These are phyloP conservation scores for Cheilosia soror DNA, from an alignment of 2,888 invertebrate genomes.

Conservation along the genomic window DNA sequence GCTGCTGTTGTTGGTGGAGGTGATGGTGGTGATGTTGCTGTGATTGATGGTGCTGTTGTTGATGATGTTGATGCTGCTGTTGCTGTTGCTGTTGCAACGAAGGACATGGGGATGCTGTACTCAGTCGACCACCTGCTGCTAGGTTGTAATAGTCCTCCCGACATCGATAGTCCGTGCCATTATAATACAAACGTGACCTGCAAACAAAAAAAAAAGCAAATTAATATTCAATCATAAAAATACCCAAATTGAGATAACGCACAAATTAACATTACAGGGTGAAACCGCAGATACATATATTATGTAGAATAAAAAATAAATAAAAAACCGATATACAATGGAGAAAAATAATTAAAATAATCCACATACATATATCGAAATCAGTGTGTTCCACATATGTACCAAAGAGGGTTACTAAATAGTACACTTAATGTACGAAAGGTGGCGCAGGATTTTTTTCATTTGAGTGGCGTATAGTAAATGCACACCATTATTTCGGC, in stretches of 20 bases:
- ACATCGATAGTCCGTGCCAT: constrained; percentile 81
- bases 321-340: neutral
- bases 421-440: too few relatives aligned
- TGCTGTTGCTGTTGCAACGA: constrained; percentile 76
- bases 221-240: neutral
- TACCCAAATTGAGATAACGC: neutral
- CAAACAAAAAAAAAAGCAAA: constrained; percentile 47
- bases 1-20: constrained; percentile 22
- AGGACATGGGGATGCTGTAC: constrained; percentile 76
- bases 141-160: constrained; percentile 82
- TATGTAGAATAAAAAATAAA: constrained; percentile 1
- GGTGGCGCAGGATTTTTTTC: too few relatives aligned
- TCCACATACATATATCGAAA: too few relatives aligned
- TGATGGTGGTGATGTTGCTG: constrained; percentile 59
- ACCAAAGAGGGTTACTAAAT: too few relatives aligned
- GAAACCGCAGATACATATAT: too few relatives aligned
- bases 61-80: constrained; percentile 74
- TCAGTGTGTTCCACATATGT: too few relatives aligned
- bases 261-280: neutral
- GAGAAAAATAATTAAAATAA: constrained; percentile 6
- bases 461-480: too few relatives aligned
- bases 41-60: constrained; percentile 71
- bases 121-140: constrained; percentile 77
- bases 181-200: constrained; percentile 83
- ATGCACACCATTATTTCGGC: too few relatives aligned